Conservation (phyloP, 2,797 vertebrate species). For the Neomorphus geoffroyi region DNA sequence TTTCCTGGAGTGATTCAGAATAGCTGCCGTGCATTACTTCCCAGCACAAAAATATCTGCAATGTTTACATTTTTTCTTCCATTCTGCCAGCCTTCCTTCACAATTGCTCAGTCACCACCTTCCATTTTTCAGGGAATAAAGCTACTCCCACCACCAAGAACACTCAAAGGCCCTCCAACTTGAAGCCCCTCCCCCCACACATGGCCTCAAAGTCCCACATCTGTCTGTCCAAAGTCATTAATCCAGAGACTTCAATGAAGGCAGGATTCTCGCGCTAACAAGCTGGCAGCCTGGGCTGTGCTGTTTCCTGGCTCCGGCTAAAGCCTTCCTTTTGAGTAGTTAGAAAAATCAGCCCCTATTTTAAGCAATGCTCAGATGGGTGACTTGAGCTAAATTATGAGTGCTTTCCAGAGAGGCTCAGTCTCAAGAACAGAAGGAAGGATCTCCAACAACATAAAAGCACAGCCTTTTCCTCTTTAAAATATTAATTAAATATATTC, state of each 20-base stretch:
- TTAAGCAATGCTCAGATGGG: not conserved
- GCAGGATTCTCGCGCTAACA: slow-evolving; percentile 35
- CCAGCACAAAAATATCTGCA: not conserved
- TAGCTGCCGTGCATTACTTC: not conserved
- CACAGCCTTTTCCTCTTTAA: not conserved
- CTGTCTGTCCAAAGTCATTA: slow-evolving; percentile 65
- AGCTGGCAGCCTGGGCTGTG: slow-evolving; percentile 15
- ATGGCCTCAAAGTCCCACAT: slow-evolving; percentile 34
- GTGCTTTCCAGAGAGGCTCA: not conserved
- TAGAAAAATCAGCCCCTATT: not conserved
- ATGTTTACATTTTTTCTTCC: slow-evolving; percentile 18
- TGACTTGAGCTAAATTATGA: not conserved
- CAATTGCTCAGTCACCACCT: not conserved
- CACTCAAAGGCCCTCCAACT: not conserved
- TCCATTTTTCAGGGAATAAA: slow-evolving; percentile 32
- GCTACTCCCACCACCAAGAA: not conserved
- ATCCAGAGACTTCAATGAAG: slow-evolving; percentile 42
- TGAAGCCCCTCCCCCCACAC: slow-evolving; percentile 6
- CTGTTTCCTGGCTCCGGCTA: not conserved
- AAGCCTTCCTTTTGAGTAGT: not conserved
- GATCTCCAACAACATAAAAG: not conserved
- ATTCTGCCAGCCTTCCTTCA: not conserved
- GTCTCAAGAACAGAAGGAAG: not conserved
- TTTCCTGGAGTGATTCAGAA: not conserved
- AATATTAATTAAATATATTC: not conserved